A percentile compares a stretch with the other conserved stretches of the same genome.
phyloP scores from a whole-genome alignment of 2,797 vertebrate species.

The Sparus aurata region DNA sequence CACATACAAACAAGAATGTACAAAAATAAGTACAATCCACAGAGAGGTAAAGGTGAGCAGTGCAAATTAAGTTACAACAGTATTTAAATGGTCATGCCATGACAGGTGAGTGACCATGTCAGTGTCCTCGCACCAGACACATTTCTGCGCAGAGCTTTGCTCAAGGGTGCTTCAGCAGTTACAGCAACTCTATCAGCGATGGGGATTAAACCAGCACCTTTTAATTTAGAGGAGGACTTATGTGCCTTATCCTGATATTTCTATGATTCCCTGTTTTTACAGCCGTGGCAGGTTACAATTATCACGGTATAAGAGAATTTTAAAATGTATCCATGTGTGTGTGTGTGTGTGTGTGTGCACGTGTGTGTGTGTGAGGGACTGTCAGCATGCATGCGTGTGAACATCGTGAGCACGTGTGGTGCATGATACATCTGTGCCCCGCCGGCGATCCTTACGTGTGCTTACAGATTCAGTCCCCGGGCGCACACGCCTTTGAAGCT shows the following conservation, averaged over 20 bases:
- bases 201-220: conserved; percentile 45
- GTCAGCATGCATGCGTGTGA: neutral
- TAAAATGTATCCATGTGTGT: conserved; percentile 2
- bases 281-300: neutral
- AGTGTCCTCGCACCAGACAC: neutral
- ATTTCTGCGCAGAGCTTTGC: conserved; percentile 13
- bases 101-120: too few species aligned
- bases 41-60: too few species aligned
- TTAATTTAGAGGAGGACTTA: conserved; percentile 27
- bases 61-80: too few species aligned
- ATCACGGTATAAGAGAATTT: neutral
- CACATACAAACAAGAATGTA: too few species aligned
- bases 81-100: too few species aligned
- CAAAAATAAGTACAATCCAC: too few species aligned
- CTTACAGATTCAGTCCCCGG: conserved; percentile 55
- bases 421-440: conserved; percentile 44
- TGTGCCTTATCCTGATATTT: conserved; percentile 12
- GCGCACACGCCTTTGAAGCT: conserved; percentile 71
- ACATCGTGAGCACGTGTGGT: conserved; percentile 1
- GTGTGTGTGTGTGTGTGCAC: neutral
- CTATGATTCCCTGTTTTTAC: neutral
- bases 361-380: neutral
- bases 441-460: conserved; percentile 48
- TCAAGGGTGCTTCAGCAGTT: conserved; percentile 31
- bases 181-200: conserved; percentile 17